Evolutionary conservation across 2,113 vertebrate species (phyloP), one percentile per base, ranked within the genome.

Genomic region (Noturus placidus): DNA sequence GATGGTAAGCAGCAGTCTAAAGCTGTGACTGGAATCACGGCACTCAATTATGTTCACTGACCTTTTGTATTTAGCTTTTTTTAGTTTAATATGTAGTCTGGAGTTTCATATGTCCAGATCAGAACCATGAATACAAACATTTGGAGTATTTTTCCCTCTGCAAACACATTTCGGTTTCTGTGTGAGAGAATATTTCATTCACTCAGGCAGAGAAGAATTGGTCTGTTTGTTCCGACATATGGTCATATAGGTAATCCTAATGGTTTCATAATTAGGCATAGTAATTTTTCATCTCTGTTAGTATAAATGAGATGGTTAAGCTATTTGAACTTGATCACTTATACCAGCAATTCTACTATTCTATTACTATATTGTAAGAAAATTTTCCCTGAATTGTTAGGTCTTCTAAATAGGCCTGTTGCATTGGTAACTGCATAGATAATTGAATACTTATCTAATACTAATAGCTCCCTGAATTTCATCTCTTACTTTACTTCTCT

Each of bases 1-100:
- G 98, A 99, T 99, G 98, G 98, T 99, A 94, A 9, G 95, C 89
- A 19, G 0, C n/a, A 82, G 17, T 13, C 50, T 85, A 35, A 79
- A 50, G 42, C 10, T 57, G 30, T 81, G 86, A 25, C 38, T 86
- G 65, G 10, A 70, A 69, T 52, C n/a, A 84, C 46, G 1, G 13
- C 42, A 69, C 14, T 35, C 38, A 72, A 22, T 82, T 42, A 30
- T 38, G 20, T 74, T 38, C 5, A 57, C 25, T 59, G 50, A n/a
- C 5, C 10, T 35, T 35, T 84, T 84, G 50, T 72, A 57, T 59
- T 80, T 33, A 30, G 6, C 50, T 22, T 33, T 19, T 20, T 50
- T n/a, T 50, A 17, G 5, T 46, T 46, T 42, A 35, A 72, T 2
- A 22, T 76, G 27, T 46, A 13, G 4, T 7, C n/a, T 27, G 10